A percentile compares a stretch with the other conserved stretches of the same genome.
phyloP scores from a whole-genome alignment of 2,888 invertebrate species.

The Tetragonisca angustula region DNA sequence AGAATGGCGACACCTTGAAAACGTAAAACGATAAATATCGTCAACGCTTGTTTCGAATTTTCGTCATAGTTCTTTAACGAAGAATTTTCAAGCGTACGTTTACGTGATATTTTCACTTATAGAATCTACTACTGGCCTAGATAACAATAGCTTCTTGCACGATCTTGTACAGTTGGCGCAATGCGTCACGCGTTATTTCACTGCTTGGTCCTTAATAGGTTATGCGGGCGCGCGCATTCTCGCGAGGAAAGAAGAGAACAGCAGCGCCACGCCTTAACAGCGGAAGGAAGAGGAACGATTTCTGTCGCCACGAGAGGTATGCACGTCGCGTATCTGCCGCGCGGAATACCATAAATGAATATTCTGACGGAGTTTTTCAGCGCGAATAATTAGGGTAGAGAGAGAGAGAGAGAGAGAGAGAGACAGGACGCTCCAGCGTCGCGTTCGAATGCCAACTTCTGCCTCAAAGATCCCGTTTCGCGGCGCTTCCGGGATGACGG shows the following conservation, averaged over 20 bases:
- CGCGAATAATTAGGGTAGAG: conserved; percentile 56
- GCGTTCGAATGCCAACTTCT: conserved; percentile 43
- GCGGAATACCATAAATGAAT: conserved; percentile 50
- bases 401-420: not conserved
- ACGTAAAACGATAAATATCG: too few relatives aligned
- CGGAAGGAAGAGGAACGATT: conserved; percentile 56
- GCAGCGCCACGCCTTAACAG: not conserved
- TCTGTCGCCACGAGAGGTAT: conserved; percentile 67
- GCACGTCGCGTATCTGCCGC: conserved; percentile 41
- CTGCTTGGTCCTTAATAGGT: not conserved
- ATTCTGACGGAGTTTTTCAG: conserved; percentile 47
- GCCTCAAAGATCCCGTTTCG: conserved; percentile 37
- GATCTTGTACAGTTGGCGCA: too few relatives aligned
- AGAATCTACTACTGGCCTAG: too few relatives aligned
- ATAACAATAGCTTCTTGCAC: too few relatives aligned
- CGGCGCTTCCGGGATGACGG: not conserved
- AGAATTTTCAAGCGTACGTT: not conserved
- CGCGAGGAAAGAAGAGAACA: not conserved
- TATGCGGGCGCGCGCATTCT: conserved; percentile 61
- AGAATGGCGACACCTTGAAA: too few relatives aligned
- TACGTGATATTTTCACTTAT: not conserved
- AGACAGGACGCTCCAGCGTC: conserved; percentile 32
- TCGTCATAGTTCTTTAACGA: too few relatives aligned
- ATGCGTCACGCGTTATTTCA: not conserved
- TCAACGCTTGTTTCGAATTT: too few relatives aligned